Evolutionary conservation across 1,140 invertebrate species (phyloP), one percentile per base, ranked within the genome.

Genomic region (Drosophila micromelanica): DNA sequence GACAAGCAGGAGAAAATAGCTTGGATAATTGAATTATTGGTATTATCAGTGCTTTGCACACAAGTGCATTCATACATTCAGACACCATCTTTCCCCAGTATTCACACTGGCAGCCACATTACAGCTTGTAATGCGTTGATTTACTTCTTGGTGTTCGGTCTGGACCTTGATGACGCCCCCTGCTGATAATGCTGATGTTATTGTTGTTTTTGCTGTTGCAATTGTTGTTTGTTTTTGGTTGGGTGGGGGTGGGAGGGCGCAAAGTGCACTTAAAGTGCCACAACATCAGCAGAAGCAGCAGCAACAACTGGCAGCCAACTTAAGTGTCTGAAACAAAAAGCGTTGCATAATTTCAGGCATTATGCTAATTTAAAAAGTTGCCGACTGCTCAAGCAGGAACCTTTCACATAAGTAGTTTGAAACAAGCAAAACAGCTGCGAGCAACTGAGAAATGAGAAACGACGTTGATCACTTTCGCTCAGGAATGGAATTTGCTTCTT

Each of bases 291-390:
- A 54, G 20, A 15, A 43, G 37, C 37, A 63, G 5, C 15, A n/a
- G 4, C 43, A 60, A 43, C 32, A 49, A 49, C 68, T 64, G 51
- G 40, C 60, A 55, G 6, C 46, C 38, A 45, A 45, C 68, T 76
- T 60, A 54, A 64, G 72, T 68, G 38, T 55, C 70, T 62, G 67
- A 11, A 7, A 20, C 68, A 62, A 74, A 86, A 79, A 63, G 72
- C 78, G 70, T 73, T 87, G 84, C 76, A 89, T 87, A 87, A 87
- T 89, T 87, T 86, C 72, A 73, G 78, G 78, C 82, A 89, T 89
- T 87, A 87, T 87, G 82, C 71, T 87, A 87, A 87, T 87, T 79
- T 81, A 71, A 74, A 56, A 89, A 87, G 79, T 87, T 87, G 55
- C 79, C 73, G 67, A 73, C 62, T 63, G 60, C 78, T 73, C 59